phyloP scores from a whole-genome alignment of 2,888 invertebrate genomes.

The Melipona beecheii region DNA sequence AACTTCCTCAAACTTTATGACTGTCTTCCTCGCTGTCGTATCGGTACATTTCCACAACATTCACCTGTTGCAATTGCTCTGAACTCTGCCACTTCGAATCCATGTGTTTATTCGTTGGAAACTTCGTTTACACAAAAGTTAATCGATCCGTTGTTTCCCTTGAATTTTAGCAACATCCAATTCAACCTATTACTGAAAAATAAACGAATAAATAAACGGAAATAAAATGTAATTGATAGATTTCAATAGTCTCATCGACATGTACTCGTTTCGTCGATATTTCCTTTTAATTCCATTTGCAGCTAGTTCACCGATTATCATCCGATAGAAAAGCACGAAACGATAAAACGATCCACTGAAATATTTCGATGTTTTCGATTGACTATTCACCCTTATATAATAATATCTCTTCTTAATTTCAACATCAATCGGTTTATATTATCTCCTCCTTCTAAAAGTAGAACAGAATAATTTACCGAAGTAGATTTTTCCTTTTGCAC shows the following conservation, averaged over 20 bases:
- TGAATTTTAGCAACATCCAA: too few relatives aligned
- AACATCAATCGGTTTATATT: fast-evolving
- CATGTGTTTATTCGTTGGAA: neutral
- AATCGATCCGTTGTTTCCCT: too few relatives aligned
- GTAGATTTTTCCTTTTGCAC: neutral
- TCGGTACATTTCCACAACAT: neutral
- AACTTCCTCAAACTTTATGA: slow-evolving; percentile 1
- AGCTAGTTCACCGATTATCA: neutral
- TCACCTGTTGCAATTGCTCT: neutral
- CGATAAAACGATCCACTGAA: neutral
- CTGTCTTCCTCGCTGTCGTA: neutral
- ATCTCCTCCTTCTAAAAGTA: neutral
- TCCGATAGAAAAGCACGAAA: neutral
- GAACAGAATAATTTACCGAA: neutral
- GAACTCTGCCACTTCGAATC: neutral
- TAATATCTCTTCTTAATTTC: neutral
- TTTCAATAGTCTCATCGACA: neutral
- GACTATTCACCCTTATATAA: neutral
- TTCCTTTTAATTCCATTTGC: neutral
- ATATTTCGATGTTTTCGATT: neutral
- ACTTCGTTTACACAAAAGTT: too few relatives aligned
- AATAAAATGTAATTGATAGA: neutral
- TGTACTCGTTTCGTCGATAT: neutral
- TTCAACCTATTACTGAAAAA: neutral
- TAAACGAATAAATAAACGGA: neutral